These are phyloP conservation scores for Gymnodraco acuticeps DNA, from an alignment of 2,797 vertebrate species.

Conservation along the genomic window DNA sequence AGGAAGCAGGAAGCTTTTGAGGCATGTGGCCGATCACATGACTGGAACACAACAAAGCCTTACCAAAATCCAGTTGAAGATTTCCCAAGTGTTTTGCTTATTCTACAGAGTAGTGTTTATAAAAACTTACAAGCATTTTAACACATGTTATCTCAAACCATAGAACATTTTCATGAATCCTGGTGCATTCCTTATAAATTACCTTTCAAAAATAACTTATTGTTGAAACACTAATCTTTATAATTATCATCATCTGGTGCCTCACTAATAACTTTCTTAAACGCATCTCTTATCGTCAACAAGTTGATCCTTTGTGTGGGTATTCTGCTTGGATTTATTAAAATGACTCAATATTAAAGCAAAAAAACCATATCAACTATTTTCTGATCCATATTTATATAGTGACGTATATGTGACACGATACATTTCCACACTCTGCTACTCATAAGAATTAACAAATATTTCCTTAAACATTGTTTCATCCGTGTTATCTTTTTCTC, in stretches of 20 bases:
- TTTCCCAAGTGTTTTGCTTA: too few species aligned
- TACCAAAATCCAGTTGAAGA: too few species aligned
- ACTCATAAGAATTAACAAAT: neutral
- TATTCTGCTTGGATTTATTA: neutral
- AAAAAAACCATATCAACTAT: neutral
- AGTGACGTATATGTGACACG: too few species aligned
- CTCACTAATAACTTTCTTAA: too few species aligned
- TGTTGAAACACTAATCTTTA: too few species aligned
- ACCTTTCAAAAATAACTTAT: too few species aligned
- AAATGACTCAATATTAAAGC: neutral
- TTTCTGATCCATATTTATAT: neutral
- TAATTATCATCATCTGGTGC: too few species aligned
- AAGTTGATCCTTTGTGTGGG: neutral
- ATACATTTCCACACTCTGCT: neutral
- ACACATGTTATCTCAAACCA: neutral
- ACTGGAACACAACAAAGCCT: neutral
- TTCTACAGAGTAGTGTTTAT: too few species aligned
- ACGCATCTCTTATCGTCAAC: too few species aligned
- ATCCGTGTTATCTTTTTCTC: neutral
- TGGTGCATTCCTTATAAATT: neutral
- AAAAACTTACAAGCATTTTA: too few species aligned
- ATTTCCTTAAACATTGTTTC: neutral
- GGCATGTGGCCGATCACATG: slow-evolving; percentile 4
- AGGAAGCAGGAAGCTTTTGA: slow-evolving; percentile 13
- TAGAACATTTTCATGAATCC: neutral